These are phyloP conservation scores for Sebastes cheni DNA, from an alignment of 2,797 vertebrate species.

Conservation along the genomic window DNA sequence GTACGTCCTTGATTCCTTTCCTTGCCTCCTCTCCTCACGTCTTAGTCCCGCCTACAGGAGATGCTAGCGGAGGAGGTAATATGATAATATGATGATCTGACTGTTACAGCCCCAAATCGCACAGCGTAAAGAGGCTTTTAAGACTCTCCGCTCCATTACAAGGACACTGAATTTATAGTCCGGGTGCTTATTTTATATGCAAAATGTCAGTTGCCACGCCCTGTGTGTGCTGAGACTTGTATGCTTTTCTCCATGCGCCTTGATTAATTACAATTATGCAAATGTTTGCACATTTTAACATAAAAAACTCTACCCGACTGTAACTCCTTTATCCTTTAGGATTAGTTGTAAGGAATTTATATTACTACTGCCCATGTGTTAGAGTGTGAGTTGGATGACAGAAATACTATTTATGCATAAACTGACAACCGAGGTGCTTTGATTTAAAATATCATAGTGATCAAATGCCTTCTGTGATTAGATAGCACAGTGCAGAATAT, in stretches of 20 bases:
- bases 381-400: neutral
- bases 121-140: neutral
- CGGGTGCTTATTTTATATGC: constrained; percentile 24
- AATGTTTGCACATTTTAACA: constrained; percentile 20
- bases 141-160: neutral
- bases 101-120: neutral
- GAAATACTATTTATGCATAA: neutral
- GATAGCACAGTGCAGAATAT: neutral
- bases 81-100: neutral
- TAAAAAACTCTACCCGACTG: neutral
- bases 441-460: constrained; percentile 9
- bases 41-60: too few relatives aligned
- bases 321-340: neutral
- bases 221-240: constrained; percentile 11
- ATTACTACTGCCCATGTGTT: neutral
- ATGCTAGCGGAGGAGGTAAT: too few relatives aligned
- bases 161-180: constrained; percentile 21
- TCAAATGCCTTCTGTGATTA: neutral
- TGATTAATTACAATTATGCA: constrained; percentile 35
- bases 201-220: constrained; percentile 12
- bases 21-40: too few relatives aligned
- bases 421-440: neutral
- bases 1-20: too few relatives aligned
- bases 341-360: neutral
- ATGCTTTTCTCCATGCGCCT: neutral